phyloP scores from a whole-genome alignment of 2,113 vertebrate species.

The Lanius collurio region DNA sequence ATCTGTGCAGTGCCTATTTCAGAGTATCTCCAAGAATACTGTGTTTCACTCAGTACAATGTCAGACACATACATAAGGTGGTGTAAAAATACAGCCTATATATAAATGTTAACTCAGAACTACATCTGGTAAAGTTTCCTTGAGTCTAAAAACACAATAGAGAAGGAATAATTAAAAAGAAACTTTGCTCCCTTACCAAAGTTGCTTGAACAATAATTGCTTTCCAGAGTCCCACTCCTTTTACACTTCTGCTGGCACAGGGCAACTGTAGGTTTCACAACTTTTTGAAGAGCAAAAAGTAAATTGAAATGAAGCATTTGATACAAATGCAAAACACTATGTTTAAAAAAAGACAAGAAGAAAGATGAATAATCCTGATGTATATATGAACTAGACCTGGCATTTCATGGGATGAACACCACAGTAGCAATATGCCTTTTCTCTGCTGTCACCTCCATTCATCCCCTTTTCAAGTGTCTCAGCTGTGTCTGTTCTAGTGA shows the following conservation, averaged over 20 bases:
- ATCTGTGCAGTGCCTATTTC: slow-evolving; percentile 44
- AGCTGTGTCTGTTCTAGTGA: neutral
- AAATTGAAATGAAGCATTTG: neutral
- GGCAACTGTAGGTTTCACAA: slow-evolving; percentile 87
- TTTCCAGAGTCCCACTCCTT: slow-evolving; percentile 85
- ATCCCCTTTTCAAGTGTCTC: neutral
- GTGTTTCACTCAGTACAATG: neutral
- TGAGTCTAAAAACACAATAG: neutral
- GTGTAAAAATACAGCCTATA: slow-evolving; percentile 29
- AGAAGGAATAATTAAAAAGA: slow-evolving; percentile 14
- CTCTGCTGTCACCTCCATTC: neutral
- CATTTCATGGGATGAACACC: neutral
- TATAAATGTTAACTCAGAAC: neutral
- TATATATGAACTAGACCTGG: neutral
- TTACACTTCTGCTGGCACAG: slow-evolving; percentile 94
- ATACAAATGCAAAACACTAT: neutral
- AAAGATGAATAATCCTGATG: neutral
- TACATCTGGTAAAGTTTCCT: neutral
- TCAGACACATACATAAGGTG: slow-evolving; percentile 7
- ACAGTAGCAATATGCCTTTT: neutral
- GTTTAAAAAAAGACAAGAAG: neutral
- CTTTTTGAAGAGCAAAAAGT: slow-evolving; percentile 65
- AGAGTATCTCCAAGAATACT: slow-evolving; percentile 58
- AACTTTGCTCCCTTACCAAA: slow-evolving; percentile 85
- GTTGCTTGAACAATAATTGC: slow-evolving; percentile 94